Base-by-base conservation (phyloP, 1,140 invertebrate species). In the Battus philenor region DNA sequence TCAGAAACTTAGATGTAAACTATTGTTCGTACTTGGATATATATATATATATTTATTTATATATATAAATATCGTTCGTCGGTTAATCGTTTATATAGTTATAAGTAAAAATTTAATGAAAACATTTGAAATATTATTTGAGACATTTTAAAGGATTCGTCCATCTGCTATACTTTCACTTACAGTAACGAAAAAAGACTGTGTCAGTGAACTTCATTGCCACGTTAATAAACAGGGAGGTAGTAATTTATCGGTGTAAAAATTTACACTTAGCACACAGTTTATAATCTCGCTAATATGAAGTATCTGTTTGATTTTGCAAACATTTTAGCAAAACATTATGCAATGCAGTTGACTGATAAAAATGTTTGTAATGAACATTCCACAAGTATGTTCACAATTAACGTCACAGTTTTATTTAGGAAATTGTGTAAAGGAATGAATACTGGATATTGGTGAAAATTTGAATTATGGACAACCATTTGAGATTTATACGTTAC, bases 261-360 rank as follows among this genome's bases (percentile, higher is more conserved):
- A 34, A 6, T 33, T 33, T 33, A 16, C 31, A 20, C 18, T 20
- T 20, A 2, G 11, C 8, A 34, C 32, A 34, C 8, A 20, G 16
- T 34, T 34, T 20, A 34, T 9, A 18, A 9, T 34, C n/a, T 34
- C 20, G 16, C 20, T 20, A 52, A 33, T 47, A 34, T 22, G 10
- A 17, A 6, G 46, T 44, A 50, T 32, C 24, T 55, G 44, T 56
- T 49, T 54, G 52, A 69, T 57, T 62, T 72, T 47, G 60, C 59
- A 54, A 66, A 59, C 51, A 57, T 71, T 61, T 66, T 50, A 62
- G 44, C 50, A 32, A 38, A 47, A 54, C 44, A 60, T 71, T 73
- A 71, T 71, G 69, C 68, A 76, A 76, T 56, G 32, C 46, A 38
- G 57, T 54, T 44, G 58, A 38, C 54, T 65, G 71, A 76, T 76